Evolutionary conservation across 2,797 vertebrate species (phyloP), one percentile per base, ranked within the genome.

Genomic region (Pteronotus mesoamericanus): DNA sequence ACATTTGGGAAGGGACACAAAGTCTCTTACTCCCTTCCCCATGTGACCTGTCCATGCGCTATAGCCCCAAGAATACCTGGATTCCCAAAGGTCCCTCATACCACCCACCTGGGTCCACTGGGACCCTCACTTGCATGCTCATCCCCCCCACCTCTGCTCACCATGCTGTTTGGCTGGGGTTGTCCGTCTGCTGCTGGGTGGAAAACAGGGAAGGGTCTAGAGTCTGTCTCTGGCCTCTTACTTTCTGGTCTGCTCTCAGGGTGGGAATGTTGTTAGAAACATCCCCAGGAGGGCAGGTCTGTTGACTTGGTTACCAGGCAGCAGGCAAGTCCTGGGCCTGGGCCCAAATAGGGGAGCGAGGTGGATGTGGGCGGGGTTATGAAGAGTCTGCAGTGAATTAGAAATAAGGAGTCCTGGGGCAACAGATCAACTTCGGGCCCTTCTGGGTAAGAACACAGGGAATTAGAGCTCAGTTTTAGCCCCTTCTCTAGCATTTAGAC

Each of bases 201-300:
- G 26, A n/a, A 85, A 34, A 24, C 44, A 37, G 21, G 34, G 21
- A 79, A 9, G 9, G 55, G 86, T 71, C 72, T 74, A 9, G 9
- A 61, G 88, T 59, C 72, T 74, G 39, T 42, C n/a, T 32, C 37
- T 0, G 12, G 57, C 37, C 51, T 78, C 72, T 72, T 48, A 53
- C 64, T 42, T 89, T 93, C 78, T 34, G 53, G 32, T 37, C 26
- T 8, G 42, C 32, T 91, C 78, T 66, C 34, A 14, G 68, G 19
- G 42, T 53, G 88, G 83, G 29, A 83, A 29, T 91, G 84, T 79
- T 91, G 91, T 92, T 90, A 95, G 96, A 92, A 92, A 94, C 61
- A 2, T 64, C 44, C 90, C 88, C 87, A 80, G 85, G 75, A 71
- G 78, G 91, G n/a, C 53, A 91, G 78, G 46, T 51, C 86, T 71